phyloP scores from a whole-genome alignment of 1,140 invertebrate species.

The Drosophila seguyi region DNA sequence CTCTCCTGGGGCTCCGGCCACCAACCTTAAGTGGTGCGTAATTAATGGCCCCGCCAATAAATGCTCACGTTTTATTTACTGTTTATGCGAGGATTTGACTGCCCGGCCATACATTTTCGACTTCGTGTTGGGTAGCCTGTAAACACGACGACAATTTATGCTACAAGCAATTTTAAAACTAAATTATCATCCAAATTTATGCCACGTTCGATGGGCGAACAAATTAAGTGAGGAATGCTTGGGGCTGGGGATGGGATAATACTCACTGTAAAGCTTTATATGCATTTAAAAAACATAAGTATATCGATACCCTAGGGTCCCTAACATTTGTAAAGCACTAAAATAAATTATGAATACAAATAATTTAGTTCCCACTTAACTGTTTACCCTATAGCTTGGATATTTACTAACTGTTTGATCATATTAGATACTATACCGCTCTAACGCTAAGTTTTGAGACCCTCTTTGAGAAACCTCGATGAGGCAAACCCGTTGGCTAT shows the following conservation, averaged over 20 bases:
- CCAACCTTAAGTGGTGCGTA: slow-evolving; percentile 63
- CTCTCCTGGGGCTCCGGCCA: slow-evolving; percentile 34
- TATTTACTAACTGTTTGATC: slow-evolving; percentile 17
- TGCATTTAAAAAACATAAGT: not conserved
- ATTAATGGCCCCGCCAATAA: slow-evolving; percentile 72
- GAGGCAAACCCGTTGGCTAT: slow-evolving; percentile 36
- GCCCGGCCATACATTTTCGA: slow-evolving; percentile 30
- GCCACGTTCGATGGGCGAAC: slow-evolving; percentile 37
- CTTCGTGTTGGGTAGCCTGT: slow-evolving; percentile 56
- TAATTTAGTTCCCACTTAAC: not conserved
- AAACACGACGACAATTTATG: slow-evolving; percentile 74
- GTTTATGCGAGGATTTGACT: slow-evolving; percentile 59
- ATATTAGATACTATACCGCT: slow-evolving; percentile 7
- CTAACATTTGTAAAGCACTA: not conserved
- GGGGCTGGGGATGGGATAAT: not conserved
- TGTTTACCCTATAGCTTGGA: not conserved
- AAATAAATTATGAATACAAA: not conserved
- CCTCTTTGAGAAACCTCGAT: slow-evolving; percentile 10
- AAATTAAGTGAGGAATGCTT: slow-evolving; percentile 29
- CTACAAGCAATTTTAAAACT: slow-evolving; percentile 50
- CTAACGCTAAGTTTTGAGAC: slow-evolving; percentile 26
- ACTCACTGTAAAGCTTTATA: not conserved
- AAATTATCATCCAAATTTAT: slow-evolving; percentile 55
- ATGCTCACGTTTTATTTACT: slow-evolving; percentile 78
- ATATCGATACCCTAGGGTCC: not conserved